phyloP scores from a whole-genome alignment of 64 coral and sea anemone genomes.

The Stichodactyla helianthus region DNA sequence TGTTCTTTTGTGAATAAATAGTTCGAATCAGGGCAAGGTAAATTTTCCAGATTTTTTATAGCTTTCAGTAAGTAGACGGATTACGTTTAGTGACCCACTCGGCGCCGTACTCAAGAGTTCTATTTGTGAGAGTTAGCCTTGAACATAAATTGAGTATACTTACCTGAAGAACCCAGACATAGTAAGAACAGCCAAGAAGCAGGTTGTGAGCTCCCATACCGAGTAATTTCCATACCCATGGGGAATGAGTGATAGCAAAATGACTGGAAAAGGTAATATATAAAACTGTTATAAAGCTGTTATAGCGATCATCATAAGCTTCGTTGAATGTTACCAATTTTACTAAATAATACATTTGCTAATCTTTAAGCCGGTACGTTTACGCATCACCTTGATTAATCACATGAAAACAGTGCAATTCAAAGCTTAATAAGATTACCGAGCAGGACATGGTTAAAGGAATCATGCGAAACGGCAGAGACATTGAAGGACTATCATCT shows the following conservation, averaged over 20 bases:
- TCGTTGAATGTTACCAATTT: background rate
- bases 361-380: too few relatives aligned
- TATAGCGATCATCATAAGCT: too few relatives aligned
- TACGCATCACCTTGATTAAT: too few relatives aligned
- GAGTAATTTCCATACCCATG: constrained; percentile 51
- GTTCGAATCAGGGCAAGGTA: too few relatives aligned
- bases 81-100: too few relatives aligned
- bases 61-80: too few relatives aligned
- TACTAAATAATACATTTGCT: background rate
- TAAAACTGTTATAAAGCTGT: background rate
- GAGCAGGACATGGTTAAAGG: too few relatives aligned
- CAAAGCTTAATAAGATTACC: background rate
- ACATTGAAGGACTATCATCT: background rate
- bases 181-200: constrained; percentile 48
- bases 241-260: constrained; percentile 46
- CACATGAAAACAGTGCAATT: too few relatives aligned
- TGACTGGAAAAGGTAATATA: constrained; percentile 34
- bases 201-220: constrained; percentile 33
- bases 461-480: background rate
- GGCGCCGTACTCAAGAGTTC: too few relatives aligned
- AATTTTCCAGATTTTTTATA: too few relatives aligned
- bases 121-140: too few relatives aligned
- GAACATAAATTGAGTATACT: background rate
- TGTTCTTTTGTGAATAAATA: too few relatives aligned
- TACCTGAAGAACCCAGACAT: constrained; percentile 71